Evolutionary conservation across 2,888 invertebrate species (phyloP).

Genomic region (Beris morrisii): DNA sequence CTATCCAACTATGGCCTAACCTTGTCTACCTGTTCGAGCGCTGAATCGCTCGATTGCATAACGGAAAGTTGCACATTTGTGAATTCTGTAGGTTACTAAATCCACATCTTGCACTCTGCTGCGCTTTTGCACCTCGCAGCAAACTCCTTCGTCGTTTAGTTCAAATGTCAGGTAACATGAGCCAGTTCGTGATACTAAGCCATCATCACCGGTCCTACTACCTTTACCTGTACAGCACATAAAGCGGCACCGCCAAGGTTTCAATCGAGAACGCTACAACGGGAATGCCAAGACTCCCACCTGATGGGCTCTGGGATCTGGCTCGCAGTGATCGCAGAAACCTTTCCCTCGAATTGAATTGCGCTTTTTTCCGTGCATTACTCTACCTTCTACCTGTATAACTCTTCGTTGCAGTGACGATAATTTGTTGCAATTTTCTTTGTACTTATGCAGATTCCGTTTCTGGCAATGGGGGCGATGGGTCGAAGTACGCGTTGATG

Average conservation of each 20-base stretch:
- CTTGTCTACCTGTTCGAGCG: constrained; percentile 20
- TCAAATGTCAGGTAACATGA: too few species aligned
- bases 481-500: constrained; percentile 75
- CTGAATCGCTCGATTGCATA: constrained; percentile 10
- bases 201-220: too few species aligned
- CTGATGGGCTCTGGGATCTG: too few species aligned
- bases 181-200: too few species aligned
- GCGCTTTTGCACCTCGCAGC: too few species aligned
- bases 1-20: constrained; percentile 26
- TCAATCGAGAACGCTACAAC: too few species aligned
- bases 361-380: neutral
- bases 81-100: neutral
- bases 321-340: neutral
- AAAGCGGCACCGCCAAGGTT: too few species aligned
- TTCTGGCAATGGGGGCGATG: constrained; percentile 83
- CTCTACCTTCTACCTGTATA: neutral
- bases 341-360: neutral
- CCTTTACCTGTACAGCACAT: too few species aligned
- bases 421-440: neutral
- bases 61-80: constrained; percentile 3
- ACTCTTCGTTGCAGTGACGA: constrained; percentile 11
- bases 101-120: too few species aligned
- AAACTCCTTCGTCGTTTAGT: too few species aligned
- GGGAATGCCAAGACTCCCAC: neutral
- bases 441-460: constrained; percentile 61